These are phyloP conservation scores for Perdita meconis DNA, from an alignment of 2,888 invertebrate genomes.

Conservation along the genomic window DNA sequence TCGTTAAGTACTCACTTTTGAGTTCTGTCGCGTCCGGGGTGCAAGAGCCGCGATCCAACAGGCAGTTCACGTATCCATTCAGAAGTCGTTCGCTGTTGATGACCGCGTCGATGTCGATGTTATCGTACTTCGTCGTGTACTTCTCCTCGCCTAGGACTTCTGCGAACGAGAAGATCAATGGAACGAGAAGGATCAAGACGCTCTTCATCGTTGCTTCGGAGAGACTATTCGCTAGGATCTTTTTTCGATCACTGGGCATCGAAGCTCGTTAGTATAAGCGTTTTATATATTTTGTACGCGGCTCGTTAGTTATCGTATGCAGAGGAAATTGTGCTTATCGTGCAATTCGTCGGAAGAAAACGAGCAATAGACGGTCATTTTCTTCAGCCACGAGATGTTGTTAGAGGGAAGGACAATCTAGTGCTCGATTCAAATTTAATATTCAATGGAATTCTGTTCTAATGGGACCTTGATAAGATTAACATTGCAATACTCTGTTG, in stretches of 20 bases:
- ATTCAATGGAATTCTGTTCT: too few relatives aligned
- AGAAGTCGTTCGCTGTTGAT: slow-evolving; percentile 88
- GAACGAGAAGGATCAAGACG: slow-evolving; percentile 26
- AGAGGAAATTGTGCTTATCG: slow-evolving; percentile 38
- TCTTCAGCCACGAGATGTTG: neutral
- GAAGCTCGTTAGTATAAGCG: slow-evolving; percentile 51
- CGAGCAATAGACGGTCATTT: slow-evolving; percentile 36
- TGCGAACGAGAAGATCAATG: slow-evolving; percentile 12
- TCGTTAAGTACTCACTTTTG: slow-evolving; percentile 86
- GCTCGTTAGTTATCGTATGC: slow-evolving; percentile 67
- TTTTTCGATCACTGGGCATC: slow-evolving; percentile 50
- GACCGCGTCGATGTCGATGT: slow-evolving; percentile 88
- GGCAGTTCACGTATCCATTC: slow-evolving; percentile 88
- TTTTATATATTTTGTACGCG: slow-evolving; percentile 58
- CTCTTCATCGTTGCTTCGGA: too few relatives aligned
- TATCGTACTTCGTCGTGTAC: slow-evolving; percentile 90
- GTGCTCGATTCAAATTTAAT: neutral
- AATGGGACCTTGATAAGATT: too few relatives aligned
- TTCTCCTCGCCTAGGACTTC: slow-evolving; percentile 42
- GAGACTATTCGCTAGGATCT: too few relatives aligned
- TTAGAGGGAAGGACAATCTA: neutral
- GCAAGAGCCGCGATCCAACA: slow-evolving; percentile 88
- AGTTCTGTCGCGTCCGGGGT: slow-evolving; percentile 89
- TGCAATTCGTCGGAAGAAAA: slow-evolving; percentile 39
- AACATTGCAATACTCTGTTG: too few relatives aligned